phyloP scores from a whole-genome alignment of 1,140 invertebrate species.

The Trichonephila clavipes region DNA sequence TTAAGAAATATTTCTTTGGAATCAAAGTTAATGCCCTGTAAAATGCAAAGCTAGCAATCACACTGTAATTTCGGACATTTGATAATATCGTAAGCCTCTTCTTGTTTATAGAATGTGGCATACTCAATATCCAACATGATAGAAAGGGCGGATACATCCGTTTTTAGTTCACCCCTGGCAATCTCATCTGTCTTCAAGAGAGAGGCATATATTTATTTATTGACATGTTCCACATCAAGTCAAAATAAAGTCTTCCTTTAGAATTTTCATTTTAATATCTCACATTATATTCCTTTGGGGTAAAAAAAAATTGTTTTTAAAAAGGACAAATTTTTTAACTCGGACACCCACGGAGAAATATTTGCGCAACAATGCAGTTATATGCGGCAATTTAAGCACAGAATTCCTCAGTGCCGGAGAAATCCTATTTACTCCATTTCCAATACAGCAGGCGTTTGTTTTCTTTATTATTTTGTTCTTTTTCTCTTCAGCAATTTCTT shows the following conservation, averaged over 20 bases:
- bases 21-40: not conserved
- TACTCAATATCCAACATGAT: not conserved
- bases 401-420: not conserved
- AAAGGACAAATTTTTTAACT: not conserved
- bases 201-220: conserved; percentile 2
- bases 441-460: not conserved
- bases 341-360: conserved; percentile 4
- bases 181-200: not conserved
- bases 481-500: not conserved
- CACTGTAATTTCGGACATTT: not conserved
- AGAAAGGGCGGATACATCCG: not conserved
- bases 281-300: not conserved
- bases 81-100: not conserved
- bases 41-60: not conserved
- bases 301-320: not conserved
- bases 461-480: not conserved
- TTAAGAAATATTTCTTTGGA: not conserved
- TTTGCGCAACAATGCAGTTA: conserved; percentile 10
- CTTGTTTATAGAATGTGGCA: not conserved
- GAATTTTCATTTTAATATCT: not conserved
- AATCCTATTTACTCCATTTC: not conserved
- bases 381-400: not conserved
- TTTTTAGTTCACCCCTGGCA: not conserved
- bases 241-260: not conserved
- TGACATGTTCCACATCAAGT: not conserved